Evolutionary conservation across 2,113 vertebrate species (phyloP).

Genomic region (Riparia riparia): DNA sequence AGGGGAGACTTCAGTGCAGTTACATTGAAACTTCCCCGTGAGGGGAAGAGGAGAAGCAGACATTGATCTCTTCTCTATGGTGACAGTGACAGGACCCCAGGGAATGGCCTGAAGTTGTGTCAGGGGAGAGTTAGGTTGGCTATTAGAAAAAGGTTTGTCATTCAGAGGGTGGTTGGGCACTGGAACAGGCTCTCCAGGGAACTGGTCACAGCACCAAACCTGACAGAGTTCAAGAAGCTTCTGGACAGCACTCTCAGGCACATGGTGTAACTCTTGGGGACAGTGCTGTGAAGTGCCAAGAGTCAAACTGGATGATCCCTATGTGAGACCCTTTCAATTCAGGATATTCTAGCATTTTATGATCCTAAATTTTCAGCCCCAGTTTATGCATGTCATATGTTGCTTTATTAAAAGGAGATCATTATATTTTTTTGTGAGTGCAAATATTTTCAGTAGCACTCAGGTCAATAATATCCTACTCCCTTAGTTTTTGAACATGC

Average conservation of each 20-base stretch:
- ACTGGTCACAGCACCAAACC: not conserved
- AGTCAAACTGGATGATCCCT: not conserved
- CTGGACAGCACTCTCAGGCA: no score
- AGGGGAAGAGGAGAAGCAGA: not conserved
- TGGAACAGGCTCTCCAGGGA: not conserved
- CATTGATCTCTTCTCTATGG: not conserved
- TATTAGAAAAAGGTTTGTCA: not conserved
- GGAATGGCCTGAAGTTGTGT: not conserved
- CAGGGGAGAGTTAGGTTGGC: not conserved
- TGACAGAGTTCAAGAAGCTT: not conserved
- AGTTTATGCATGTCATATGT: not conserved
- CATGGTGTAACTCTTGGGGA: not conserved
- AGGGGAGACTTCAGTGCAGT: not conserved
- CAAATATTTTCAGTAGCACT: not conserved
- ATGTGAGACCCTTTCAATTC: not conserved
- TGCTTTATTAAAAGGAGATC: not conserved
- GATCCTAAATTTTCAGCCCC: not conserved
- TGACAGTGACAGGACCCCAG: not conserved
- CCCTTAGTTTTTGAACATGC: not conserved
- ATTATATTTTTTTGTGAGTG: not conserved
- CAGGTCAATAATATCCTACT: not conserved
- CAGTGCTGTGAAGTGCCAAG: not conserved
- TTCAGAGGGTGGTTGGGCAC: not conserved
- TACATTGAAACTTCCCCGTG: rapidly evolving
- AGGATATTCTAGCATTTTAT: not conserved